Percentiles rank a stretch among this genome's conserved stretches.
Conservation (phyloP, 2,888 invertebrate genomes). For the Drosophila pseudotakahashii region DNA sequence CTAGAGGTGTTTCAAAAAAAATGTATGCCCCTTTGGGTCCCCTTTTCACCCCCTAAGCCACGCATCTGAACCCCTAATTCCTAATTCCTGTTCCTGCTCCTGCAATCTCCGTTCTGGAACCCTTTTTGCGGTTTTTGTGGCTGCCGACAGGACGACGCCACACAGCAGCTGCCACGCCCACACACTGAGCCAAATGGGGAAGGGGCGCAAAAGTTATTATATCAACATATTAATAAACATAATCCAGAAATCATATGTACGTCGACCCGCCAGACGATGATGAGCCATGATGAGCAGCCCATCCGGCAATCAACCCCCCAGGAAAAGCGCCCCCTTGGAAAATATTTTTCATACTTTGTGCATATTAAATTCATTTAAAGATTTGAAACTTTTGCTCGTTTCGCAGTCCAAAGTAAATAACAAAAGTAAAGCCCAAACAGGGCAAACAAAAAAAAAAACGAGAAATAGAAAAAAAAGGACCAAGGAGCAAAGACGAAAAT, state of each 20-base stretch:
- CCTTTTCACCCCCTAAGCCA: neutral
- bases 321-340: neutral
- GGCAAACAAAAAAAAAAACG: neutral
- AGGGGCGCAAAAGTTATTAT: constrained; percentile 35
- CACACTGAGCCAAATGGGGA: neutral
- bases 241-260: constrained; percentile 62
- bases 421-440: constrained; percentile 44
- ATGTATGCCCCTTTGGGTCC: neutral
- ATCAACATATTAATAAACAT: constrained; percentile 63
- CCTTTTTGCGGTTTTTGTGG: constrained; percentile 26
- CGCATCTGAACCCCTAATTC: neutral
- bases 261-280: constrained; percentile 20
- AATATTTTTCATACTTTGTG: constrained; percentile 53
- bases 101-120: constrained; percentile 9
- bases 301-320: neutral
- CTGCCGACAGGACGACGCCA: constrained; percentile 26
- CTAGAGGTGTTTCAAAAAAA: constrained; percentile 4
- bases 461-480: constrained; percentile 4
- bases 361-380: constrained; percentile 68
- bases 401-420: constrained; percentile 65
- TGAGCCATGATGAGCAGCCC: constrained; percentile 14
- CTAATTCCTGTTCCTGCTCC: neutral
- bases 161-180: constrained; percentile 25
- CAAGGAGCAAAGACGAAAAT: constrained; percentile 41
- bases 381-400: constrained; percentile 68